phyloP scores from a whole-genome alignment of 2,113 vertebrate species.

The Rhinogobius similis region DNA sequence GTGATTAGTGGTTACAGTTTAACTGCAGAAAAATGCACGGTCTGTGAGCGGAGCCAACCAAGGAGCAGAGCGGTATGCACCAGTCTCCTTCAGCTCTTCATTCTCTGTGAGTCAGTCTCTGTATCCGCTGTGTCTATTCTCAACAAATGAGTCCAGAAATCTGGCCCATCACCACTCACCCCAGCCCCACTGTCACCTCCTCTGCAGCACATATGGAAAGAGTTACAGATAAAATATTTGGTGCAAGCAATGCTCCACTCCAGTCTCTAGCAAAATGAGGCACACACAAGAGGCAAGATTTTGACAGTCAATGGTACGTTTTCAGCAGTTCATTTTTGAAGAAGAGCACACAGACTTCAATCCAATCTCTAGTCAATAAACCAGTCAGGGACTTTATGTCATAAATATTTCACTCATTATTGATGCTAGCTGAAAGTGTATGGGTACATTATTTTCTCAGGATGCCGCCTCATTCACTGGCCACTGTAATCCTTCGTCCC shows the following conservation, averaged over 20 bases:
- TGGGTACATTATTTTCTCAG: constrained; percentile 58
- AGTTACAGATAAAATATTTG: constrained; percentile 39
- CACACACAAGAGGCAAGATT: constrained; percentile 8
- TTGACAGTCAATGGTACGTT: constrained; percentile 10
- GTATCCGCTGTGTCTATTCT: constrained; percentile 45
- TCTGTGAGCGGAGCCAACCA: constrained; percentile 60
- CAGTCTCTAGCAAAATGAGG: constrained; percentile 12
- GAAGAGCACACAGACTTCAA: not conserved
- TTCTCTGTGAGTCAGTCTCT: constrained; percentile 54
- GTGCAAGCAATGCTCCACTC: constrained; percentile 5
- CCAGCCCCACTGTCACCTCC: constrained; percentile 43
- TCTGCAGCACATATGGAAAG: constrained; percentile 38
- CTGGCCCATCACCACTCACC: constrained; percentile 23
- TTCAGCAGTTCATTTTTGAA: constrained; percentile 17
- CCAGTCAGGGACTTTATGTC: not conserved
- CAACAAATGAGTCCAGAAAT: constrained; percentile 29
- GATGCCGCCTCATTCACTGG: constrained; percentile 60
- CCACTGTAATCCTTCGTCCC: constrained; percentile 62
- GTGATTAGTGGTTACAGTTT: constrained; percentile 83
- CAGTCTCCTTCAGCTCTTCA: constrained; percentile 51
- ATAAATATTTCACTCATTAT: constrained; percentile 2
- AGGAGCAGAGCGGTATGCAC: constrained; percentile 56
- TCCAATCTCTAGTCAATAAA: not conserved
- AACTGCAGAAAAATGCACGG: constrained; percentile 79
- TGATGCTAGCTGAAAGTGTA: constrained; percentile 47